Base-by-base conservation (phyloP, 2,113 vertebrate genomes). In the Solea senegalensis region DNA sequence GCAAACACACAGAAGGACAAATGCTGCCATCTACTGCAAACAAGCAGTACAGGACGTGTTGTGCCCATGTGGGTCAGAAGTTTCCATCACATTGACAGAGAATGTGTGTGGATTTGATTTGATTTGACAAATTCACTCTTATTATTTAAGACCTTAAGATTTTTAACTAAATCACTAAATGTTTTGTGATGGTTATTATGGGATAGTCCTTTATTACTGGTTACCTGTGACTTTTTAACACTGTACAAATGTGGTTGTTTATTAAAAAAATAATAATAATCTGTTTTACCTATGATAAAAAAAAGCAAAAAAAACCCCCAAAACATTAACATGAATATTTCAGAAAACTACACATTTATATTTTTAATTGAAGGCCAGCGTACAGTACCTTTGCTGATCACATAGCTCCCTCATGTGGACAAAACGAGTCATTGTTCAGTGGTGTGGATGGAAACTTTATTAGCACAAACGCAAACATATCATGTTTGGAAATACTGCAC, bases 21-120 rank as follows among this genome's bases (percentile, higher is more conserved):
- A 56, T 84, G 87, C 86, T 89, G 91, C 90, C 92, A 83, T 71
- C 91, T 93, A 89, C 78, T 81, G 92, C 26, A 1, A 11, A 1
- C 12, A 44, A 14, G 1, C 11, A 26, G 41, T 50, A 15, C 14
- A n/a, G 2, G 44, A 15, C 0, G 1, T 5, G 43, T 66, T 14
- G 6, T 16, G 41, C 8, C 26, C 41, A 62, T 3, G 3, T 14
- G 43, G 41, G 7, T 49, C 46, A 63, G 28, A 55, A 34, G 40
- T 27, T 7, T 54, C 9, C 15, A 55, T 67, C 12, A 54, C 58
- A 64, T 1, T 16, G 1, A 27, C 9, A 13, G 10, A 8, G 0
- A 27, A 13, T 49, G 59, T 12, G 15, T 10, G 13, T 26, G 14
- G 28, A 16, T 1, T 7, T 45, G 0, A 16, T 5, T 7, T 3